These are phyloP conservation scores for Temnopleurus reevesii DNA, from an alignment of 53 echinoderm and acorn worm species.

Conservation along the genomic window DNA sequence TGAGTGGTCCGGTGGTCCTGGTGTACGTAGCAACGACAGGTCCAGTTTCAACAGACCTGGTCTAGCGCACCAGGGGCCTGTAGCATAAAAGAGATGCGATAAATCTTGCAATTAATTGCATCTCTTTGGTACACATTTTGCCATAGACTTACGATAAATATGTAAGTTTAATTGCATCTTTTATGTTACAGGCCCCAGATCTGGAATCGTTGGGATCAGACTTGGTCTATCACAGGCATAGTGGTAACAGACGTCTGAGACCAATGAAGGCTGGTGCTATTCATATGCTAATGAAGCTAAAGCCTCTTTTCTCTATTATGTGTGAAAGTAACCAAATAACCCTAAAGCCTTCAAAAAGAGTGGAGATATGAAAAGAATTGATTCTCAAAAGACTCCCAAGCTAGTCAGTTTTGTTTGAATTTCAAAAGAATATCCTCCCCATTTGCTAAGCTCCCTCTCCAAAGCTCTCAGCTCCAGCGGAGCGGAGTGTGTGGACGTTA, in stretches of 20 bases:
- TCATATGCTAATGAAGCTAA: slow-evolving; percentile 7
- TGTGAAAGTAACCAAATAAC: neutral
- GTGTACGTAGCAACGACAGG: too few relatives aligned
- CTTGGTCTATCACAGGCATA: neutral
- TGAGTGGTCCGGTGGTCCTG: too few relatives aligned
- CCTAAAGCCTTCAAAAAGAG: neutral
- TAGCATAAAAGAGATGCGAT: too few relatives aligned
- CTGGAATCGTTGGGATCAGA: neutral
- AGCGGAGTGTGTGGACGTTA: neutral
- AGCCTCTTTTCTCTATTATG: neutral
- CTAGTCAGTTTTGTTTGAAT: neutral
- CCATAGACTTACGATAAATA: too few relatives aligned
- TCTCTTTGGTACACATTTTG: too few relatives aligned
- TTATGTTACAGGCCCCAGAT: too few relatives aligned
- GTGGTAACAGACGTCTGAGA: neutral
- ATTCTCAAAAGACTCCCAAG: neutral
- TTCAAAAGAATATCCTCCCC: neutral
- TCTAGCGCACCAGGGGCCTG: too few relatives aligned
- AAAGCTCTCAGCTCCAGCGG: too few relatives aligned
- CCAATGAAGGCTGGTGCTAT: neutral
- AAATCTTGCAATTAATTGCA: too few relatives aligned
- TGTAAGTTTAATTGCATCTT: too few relatives aligned
- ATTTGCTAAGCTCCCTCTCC: neutral
- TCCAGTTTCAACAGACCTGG: too few relatives aligned
- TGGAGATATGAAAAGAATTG: neutral